phyloP scores from a whole-genome alignment of 2,113 vertebrate genomes.

The Triplophysa tibetana region DNA sequence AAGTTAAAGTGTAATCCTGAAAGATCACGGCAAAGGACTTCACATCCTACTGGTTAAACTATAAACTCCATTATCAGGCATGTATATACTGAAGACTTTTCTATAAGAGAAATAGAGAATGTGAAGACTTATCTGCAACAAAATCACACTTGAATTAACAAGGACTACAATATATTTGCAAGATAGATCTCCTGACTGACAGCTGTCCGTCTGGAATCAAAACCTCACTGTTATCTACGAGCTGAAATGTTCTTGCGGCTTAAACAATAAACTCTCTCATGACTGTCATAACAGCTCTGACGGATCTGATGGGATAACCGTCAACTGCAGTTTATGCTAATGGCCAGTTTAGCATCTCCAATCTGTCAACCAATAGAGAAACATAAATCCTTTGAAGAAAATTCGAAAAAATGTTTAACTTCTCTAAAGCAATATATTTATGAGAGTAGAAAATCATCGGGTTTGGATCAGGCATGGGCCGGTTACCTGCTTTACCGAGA shows the following conservation, averaged over 20 bases:
- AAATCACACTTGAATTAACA: neutral
- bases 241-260: neutral
- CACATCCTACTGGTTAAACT: neutral
- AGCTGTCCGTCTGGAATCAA: neutral
- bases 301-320: neutral
- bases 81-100: neutral
- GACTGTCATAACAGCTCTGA: slow-evolving; percentile 23
- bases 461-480: neutral
- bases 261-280: slow-evolving; percentile 22
- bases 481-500: no score
- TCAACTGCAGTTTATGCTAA: slow-evolving; percentile 17
- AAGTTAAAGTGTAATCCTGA: slow-evolving; percentile 2
- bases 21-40: slow-evolving; percentile 14
- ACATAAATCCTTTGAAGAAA: slow-evolving; percentile 2
- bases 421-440: neutral
- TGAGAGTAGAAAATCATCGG: neutral
- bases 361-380: neutral
- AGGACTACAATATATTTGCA: neutral
- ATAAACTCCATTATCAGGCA: neutral
- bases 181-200: slow-evolving; percentile 18
- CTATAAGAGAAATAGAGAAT: neutral
- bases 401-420: neutral
- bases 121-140: neutral
- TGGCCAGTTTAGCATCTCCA: neutral
- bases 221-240: neutral